phyloP scores from a whole-genome alignment of 2,888 invertebrate genomes.

The Thecophora atra region DNA sequence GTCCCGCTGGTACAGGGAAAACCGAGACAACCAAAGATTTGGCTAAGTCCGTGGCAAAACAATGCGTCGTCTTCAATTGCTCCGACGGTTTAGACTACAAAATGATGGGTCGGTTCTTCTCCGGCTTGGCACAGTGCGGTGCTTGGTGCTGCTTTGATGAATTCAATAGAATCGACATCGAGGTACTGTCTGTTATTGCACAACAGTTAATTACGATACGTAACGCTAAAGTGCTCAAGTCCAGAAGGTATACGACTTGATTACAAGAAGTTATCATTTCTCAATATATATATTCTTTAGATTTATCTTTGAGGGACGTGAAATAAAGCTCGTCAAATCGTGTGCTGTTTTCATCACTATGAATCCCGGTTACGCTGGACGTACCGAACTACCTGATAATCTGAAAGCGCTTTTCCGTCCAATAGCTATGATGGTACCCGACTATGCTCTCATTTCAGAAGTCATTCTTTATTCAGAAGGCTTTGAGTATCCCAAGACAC shows the following conservation, averaged over 20 bases:
- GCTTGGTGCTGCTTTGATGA: conserved; percentile 95
- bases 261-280: not conserved
- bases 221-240: conserved; percentile 81
- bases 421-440: conserved; percentile 92
- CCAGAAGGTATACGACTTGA: conserved; percentile 58
- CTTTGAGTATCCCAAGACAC: conserved; percentile 84
- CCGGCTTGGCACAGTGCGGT: conserved; percentile 88
- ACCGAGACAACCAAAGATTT: conserved; percentile 92
- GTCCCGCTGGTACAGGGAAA: conserved; percentile 89
- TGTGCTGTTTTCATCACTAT: conserved; percentile 91
- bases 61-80: conserved; percentile 92
- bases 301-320: conserved; percentile 90
- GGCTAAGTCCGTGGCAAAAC: conserved; percentile 86
- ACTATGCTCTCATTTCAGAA: conserved; percentile 89
- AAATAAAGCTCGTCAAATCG: conserved; percentile 81
- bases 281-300: conserved; percentile 57
- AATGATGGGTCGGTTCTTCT: conserved; percentile 88
- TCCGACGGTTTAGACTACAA: conserved; percentile 75
- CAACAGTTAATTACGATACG: conserved; percentile 89
- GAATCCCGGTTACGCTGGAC: conserved; percentile 92
- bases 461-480: conserved; percentile 94
- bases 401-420: conserved; percentile 87
- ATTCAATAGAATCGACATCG: conserved; percentile 90
- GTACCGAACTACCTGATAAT: conserved; percentile 89
- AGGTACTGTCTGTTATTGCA: conserved; percentile 88